Evolutionary conservation across 2,797 vertebrate genomes (phyloP).

Genomic region (Pseudochirops corinnae): DNA sequence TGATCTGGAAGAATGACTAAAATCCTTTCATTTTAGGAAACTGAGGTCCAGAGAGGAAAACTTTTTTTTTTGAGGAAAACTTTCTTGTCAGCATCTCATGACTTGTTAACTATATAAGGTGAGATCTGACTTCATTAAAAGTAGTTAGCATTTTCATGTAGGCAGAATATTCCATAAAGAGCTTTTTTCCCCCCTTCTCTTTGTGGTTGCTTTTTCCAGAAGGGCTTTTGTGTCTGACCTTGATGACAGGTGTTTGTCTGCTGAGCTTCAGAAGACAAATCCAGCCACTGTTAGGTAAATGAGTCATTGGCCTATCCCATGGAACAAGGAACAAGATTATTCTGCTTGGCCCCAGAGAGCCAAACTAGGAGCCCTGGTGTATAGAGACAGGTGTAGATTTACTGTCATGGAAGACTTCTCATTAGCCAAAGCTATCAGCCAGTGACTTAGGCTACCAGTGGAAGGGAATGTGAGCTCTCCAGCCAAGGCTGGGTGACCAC

Average conservation of each 20-base stretch:
- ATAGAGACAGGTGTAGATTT: neutral
- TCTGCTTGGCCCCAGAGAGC: neutral
- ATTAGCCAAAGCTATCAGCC: neutral
- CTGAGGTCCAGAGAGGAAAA: neutral
- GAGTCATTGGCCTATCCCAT: neutral
- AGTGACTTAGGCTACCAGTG: neutral
- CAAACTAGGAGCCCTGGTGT: neutral
- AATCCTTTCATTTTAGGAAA: neutral
- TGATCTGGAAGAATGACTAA: neutral
- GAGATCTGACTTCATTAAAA: neutral
- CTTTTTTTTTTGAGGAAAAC: no score
- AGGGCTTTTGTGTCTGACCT: neutral
- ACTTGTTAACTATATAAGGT: neutral
- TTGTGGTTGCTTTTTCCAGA: slow-evolving; percentile 12
- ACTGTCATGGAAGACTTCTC: neutral
- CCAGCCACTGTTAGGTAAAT: neutral
- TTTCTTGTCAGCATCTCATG: neutral
- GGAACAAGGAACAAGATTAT: neutral
- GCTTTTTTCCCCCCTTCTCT: neutral
- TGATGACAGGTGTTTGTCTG: slow-evolving; percentile 62
- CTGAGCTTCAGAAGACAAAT: slow-evolving; percentile 1
- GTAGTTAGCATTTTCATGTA: neutral
- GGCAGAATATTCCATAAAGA: neutral
- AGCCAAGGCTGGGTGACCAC: neutral
- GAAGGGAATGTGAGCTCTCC: neutral